Evolutionary conservation across 2,113 vertebrate species (phyloP), one percentile per base, ranked within the genome.

Genomic region (Hyperoodon ampullatus): DNA sequence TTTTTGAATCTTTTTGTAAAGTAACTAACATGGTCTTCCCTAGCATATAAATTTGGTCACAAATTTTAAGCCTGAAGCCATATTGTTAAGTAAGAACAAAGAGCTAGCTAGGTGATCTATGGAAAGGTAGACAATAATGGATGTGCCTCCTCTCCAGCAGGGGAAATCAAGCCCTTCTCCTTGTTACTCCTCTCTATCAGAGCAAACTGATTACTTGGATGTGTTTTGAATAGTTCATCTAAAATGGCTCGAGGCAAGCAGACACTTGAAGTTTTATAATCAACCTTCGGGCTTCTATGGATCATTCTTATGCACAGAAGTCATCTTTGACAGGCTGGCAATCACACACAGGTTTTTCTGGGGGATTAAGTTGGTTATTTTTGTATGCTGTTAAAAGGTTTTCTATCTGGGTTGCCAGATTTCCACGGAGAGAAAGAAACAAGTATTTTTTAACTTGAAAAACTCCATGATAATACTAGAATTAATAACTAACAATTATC

Each of bases 161-260:
- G 88, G 72, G 68, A 92, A 93, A 93, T 89, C 77, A 75, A 93
- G 71, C 93, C 77, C 33, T 80, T n/a, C 33, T 91, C 60, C 74
- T 84, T 70, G 70, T 88, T 93, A 82, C 50, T 95, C 65, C 77
- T 68, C 80, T 71, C 80, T 68, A 50, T 94, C 65, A 81, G 86
- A 82, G 71, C 60, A 78, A 77, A 92, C 65, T 81, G 94, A 90
- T 68, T 74, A 80, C 83, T 83, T 33, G 60, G 53, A 42, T 74
- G 83, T 0, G 8, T 78, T 96, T 90, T 97, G 94, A 97, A 95
- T 87, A 78, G 78, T 87, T 98, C 86, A 88, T 94, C 94, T 93
- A 81, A 95, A 95, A 90, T 92, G 68, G 68, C 96, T 93, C 1
- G 14, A 96, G 87, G 95, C 86, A 71, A 95, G 80, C 58, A 70